These are phyloP conservation scores for Camponotus fellah DNA, from an alignment of 2,888 invertebrate species.

Conservation along the genomic window DNA sequence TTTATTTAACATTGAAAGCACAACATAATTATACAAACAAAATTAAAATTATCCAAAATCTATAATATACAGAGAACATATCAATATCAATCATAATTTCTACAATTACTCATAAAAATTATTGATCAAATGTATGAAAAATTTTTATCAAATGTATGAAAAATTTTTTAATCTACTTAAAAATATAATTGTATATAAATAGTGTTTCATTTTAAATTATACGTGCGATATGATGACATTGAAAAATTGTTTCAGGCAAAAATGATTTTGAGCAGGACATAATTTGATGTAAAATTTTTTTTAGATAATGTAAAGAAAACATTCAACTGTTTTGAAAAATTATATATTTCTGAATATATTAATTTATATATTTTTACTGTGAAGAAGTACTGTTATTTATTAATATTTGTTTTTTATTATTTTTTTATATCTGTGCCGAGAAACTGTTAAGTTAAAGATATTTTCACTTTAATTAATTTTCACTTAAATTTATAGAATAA, in stretches of 20 bases:
- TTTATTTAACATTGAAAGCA: conserved; percentile 4
- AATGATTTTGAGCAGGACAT: background rate
- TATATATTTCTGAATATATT: background rate
- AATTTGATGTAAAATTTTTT: no score
- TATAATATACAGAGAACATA: background rate
- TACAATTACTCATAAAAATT: conserved; percentile 37
- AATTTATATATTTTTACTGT: background rate
- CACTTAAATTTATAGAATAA: background rate
- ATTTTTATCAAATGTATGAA: background rate
- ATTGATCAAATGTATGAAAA: background rate
- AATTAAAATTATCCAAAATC: background rate
- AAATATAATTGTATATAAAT: background rate
- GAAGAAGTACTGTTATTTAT: background rate
- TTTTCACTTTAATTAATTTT: background rate
- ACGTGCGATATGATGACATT: background rate
- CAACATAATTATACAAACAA: background rate
- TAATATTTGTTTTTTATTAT: background rate
- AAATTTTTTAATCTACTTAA: background rate
- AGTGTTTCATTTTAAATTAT: background rate
- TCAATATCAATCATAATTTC: conserved; percentile 16
- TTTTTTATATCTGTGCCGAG: background rate
- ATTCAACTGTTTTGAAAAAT: background rate
- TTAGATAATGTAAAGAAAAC: background rate
- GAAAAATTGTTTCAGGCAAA: background rate
- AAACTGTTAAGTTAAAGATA: background rate